Evolutionary conservation across 2,888 invertebrate species (phyloP).

Genomic region (Drosophila neutralis): DNA sequence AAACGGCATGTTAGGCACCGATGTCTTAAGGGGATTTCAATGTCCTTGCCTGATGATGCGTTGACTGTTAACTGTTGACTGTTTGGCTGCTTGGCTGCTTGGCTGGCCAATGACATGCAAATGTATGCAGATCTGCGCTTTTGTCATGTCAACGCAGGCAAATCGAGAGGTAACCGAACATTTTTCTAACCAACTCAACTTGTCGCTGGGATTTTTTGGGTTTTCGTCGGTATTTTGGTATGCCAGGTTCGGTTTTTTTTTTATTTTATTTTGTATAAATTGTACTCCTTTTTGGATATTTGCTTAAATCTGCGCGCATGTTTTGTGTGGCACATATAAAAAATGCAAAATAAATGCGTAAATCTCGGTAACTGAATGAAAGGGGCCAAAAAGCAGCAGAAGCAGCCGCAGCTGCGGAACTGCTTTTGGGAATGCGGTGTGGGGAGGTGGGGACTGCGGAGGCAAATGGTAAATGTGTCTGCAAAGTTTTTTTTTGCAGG

Average conservation of each 20-base stretch:
- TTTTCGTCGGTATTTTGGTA: slow-evolving; percentile 4
- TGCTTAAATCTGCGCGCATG: slow-evolving; percentile 77
- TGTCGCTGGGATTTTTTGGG: slow-evolving; percentile 45
- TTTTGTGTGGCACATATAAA: slow-evolving; percentile 70
- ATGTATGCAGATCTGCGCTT: slow-evolving; percentile 84
- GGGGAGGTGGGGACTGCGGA: not conserved
- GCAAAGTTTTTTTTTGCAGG: slow-evolving; percentile 74
- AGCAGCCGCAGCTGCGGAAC: slow-evolving; percentile 27
- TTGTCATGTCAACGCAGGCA: slow-evolving; percentile 82
- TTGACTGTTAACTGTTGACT: slow-evolving; percentile 42
- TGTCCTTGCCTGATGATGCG: slow-evolving; percentile 79
- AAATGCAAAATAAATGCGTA: slow-evolving; percentile 82
- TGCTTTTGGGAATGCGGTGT: slow-evolving; percentile 6
- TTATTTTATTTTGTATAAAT: slow-evolving; percentile 46
- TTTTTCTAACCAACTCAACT: slow-evolving; percentile 71
- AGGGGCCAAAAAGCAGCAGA: slow-evolving; percentile 17
- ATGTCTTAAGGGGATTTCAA: slow-evolving; percentile 78
- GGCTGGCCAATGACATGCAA: slow-evolving; percentile 80
- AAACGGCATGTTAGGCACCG: slow-evolving; percentile 59
- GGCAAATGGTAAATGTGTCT: slow-evolving; percentile 69
- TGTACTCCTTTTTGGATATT: slow-evolving; percentile 65
- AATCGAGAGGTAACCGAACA: slow-evolving; percentile 73
- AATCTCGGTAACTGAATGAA: slow-evolving; percentile 64
- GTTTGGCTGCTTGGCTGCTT: slow-evolving; percentile 12
- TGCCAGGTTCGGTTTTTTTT: slow-evolving; percentile 6